phyloP scores from a whole-genome alignment of 2,888 invertebrate genomes.

The Chymomyza caudatula region DNA sequence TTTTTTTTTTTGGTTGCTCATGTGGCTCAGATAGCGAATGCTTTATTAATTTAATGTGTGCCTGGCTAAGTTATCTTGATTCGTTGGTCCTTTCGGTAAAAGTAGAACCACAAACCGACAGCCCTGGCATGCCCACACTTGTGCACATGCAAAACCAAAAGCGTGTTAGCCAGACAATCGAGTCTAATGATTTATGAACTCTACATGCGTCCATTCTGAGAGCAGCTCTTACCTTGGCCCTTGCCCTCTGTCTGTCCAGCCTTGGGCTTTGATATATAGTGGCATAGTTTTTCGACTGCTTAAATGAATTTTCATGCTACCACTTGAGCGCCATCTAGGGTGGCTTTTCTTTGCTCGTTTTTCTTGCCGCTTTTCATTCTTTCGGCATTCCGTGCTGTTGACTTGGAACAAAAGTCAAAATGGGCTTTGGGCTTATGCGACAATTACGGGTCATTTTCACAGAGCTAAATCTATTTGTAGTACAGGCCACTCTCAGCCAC shows the following conservation, averaged over 20 bases:
- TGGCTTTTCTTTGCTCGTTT: no score
- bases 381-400: conserved; percentile 56
- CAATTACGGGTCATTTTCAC: conserved; percentile 62
- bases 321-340: conserved; percentile 1
- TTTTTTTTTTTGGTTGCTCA: conserved; percentile 13
- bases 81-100: not conserved
- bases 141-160: conserved; percentile 18
- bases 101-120: no score
- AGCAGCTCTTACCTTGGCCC: conserved; percentile 3
- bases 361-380: not conserved
- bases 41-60: conserved; percentile 73
- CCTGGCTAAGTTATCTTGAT: conserved; percentile 37
- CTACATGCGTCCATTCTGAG: conserved; percentile 22
- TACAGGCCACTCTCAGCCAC: conserved; percentile 1
- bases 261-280: conserved; percentile 55
- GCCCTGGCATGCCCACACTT: not conserved
- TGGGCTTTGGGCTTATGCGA: conserved; percentile 43
- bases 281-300: conserved; percentile 66
- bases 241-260: conserved; percentile 12
- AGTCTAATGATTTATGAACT: conserved; percentile 72
- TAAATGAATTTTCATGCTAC: conserved; percentile 68
- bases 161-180: conserved; percentile 71
- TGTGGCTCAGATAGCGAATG: conserved; percentile 62
- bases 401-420: conserved; percentile 66
- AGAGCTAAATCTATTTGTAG: conserved; percentile 34